Percentiles rank a stretch among this genome's conserved stretches.
phyloP scores from a whole-genome alignment of 2,797 vertebrate genomes.

The Myiotriccus ornatus region DNA sequence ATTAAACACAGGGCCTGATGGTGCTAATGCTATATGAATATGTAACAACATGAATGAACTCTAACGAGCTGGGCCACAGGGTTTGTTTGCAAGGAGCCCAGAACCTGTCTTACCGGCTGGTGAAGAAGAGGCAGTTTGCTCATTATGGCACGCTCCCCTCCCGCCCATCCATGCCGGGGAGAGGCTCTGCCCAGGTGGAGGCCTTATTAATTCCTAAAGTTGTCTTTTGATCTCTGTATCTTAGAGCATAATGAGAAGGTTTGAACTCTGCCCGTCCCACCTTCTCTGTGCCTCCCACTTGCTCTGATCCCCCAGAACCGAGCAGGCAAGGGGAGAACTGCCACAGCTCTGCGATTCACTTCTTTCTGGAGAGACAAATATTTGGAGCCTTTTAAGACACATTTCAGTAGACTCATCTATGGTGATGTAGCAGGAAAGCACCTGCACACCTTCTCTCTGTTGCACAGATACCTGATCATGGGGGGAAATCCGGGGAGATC shows the following conservation, averaged over 20 bases:
- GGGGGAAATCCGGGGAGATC: background rate
- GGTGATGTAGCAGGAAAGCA: background rate
- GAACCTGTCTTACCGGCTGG: constrained; percentile 53
- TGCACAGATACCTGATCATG: accelerated
- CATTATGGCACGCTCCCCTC: background rate
- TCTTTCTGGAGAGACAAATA: background rate
- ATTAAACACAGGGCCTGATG: background rate
- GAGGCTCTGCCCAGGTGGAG: constrained; percentile 23
- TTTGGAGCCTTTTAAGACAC: background rate
- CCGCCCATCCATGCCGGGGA: background rate
- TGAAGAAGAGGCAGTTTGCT: constrained; percentile 22
- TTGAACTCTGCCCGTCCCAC: background rate
- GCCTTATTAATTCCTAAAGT: constrained; percentile 9
- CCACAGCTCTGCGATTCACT: background rate
- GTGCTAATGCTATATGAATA: constrained; percentile 46
- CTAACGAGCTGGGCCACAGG: background rate
- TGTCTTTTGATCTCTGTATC: constrained; percentile 60
- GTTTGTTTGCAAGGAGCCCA: background rate
- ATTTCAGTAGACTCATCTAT: background rate
- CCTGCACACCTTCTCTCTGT: background rate
- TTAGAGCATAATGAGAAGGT: constrained; percentile 8
- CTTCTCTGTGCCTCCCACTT: background rate
- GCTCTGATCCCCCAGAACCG: background rate
- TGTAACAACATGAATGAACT: constrained; percentile 13
- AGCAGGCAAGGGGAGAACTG: background rate